These are phyloP conservation scores for Enteromius radiatus DNA, from an alignment of 2,797 vertebrate genomes.

Conservation along the genomic window DNA sequence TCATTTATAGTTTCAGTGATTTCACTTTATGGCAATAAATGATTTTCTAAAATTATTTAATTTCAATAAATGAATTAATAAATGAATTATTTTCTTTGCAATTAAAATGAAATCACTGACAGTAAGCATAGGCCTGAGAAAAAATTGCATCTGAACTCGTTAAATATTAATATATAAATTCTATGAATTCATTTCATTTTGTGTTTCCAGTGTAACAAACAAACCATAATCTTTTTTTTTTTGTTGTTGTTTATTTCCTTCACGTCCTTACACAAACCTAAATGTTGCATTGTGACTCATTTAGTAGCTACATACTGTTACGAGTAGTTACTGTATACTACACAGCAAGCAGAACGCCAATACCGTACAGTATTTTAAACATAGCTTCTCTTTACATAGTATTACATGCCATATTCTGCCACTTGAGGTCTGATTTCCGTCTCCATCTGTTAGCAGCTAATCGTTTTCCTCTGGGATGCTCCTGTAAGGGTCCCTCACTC, in stretches of 20 bases:
- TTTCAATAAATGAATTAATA: no score
- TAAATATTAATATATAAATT: neutral
- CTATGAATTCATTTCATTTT: neutral
- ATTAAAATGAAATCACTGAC: no score
- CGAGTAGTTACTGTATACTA: neutral
- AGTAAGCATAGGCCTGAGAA: no score
- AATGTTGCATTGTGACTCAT: neutral
- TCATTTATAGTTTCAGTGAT: no score
- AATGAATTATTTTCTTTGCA: no score
- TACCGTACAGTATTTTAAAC: no score
- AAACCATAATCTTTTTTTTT: neutral
- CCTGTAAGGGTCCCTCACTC: neutral
- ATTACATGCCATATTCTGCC: neutral
- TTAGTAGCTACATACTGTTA: neutral
- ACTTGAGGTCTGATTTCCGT: neutral
- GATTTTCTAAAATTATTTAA: no score
- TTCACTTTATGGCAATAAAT: no score
- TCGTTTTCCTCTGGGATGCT: neutral
- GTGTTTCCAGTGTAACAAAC: neutral
- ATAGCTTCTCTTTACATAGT: neutral
- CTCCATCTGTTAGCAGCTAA: slow-evolving; percentile 14
- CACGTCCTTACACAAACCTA: neutral
- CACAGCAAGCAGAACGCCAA: neutral
- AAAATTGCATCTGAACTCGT: neutral
- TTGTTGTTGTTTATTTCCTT: neutral